Evolutionary conservation across 2,113 vertebrate genomes (phyloP), one percentile per base, ranked within the genome.

Genomic region (Pseudolaguvia tuberculata): DNA sequence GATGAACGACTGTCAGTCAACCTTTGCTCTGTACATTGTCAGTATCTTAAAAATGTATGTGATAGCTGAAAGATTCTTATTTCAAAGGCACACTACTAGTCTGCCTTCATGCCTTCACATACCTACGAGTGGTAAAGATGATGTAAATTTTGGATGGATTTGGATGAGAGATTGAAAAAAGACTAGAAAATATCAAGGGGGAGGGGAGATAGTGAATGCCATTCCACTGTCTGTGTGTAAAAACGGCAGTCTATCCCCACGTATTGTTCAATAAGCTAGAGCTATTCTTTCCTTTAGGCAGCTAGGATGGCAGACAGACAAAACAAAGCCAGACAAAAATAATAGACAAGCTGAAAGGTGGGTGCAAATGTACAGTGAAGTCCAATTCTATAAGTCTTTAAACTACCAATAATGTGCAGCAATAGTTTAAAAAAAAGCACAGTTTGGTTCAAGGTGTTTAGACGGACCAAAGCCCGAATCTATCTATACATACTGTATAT

Each of bases 21-120:
- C 86, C 88, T 87, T 86, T 86, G 87, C 85, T 88, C 87, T 88
- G 85, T 88, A 75, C 84, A 82, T 85, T 91, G 88, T 88, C 88
- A 88, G 84, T 85, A 85, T 87, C 85, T 86, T 82, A 85, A 88
- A 89, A 85, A 90, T 85, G 87, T 68, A 79, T 79, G 81, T 55
- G 61, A 67, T 42, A 31, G 29, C 69, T 81, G 77, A 78, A 78
- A 80, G 53, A 76, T 79, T 79, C 61, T 61, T 70, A 51, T 73
- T 31, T 42, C 61, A 65, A 65, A 66, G 63, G 65, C 61, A 29
- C 18, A 50, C 66, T 72, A 72, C 59, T 57, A 71, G 73, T 78
- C 62, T 57, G 61, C 69, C 78, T 80, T 65, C 39, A 70, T 57
- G 61, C 69, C 78, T 80, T 65, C 39, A 70, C 70, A 76, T 77